Evolutionary conservation across 2,797 vertebrate genomes (phyloP).

Genomic region (Threskiornis aethiopicus): DNA sequence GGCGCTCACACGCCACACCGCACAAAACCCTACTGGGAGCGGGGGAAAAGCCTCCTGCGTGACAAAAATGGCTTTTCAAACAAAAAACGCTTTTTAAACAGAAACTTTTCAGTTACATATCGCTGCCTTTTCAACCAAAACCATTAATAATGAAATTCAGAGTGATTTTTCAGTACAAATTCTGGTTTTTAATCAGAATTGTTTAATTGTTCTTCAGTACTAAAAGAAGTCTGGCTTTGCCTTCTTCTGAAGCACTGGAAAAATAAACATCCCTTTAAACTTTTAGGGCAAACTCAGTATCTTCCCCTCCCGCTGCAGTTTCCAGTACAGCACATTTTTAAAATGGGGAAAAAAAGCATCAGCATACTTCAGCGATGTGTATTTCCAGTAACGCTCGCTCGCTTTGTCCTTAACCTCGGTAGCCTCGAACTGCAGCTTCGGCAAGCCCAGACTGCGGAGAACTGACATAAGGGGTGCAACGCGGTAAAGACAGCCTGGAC

Average conservation of each 20-base stretch:
- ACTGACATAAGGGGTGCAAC: not conserved
- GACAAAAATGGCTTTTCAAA: not conserved
- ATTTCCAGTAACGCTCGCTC: not conserved
- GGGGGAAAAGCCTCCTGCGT: not conserved
- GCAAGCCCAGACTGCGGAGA: not conserved
- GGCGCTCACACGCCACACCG: not conserved
- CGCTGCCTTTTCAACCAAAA: not conserved
- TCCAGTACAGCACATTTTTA: not conserved
- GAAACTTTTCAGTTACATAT: not conserved
- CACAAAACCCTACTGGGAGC: not conserved
- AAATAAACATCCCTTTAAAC: not conserved
- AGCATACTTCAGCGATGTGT: not conserved
- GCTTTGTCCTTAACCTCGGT: not conserved
- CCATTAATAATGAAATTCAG: not conserved
- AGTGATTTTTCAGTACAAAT: not conserved
- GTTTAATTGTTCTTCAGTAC: not conserved
- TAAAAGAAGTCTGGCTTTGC: not conserved
- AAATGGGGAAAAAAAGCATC: not conserved
- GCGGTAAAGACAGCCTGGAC: not conserved
- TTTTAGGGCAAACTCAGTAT: not conserved
- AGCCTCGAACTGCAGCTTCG: not conserved
- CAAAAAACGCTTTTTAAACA: not conserved
- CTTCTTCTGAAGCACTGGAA: not conserved
- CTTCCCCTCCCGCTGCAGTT: rapidly evolving
- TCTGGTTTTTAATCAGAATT: not conserved